These are phyloP conservation scores for Hippocampus guttulatus DNA, from an alignment of 2,113 vertebrate genomes.

Conservation along the genomic window DNA sequence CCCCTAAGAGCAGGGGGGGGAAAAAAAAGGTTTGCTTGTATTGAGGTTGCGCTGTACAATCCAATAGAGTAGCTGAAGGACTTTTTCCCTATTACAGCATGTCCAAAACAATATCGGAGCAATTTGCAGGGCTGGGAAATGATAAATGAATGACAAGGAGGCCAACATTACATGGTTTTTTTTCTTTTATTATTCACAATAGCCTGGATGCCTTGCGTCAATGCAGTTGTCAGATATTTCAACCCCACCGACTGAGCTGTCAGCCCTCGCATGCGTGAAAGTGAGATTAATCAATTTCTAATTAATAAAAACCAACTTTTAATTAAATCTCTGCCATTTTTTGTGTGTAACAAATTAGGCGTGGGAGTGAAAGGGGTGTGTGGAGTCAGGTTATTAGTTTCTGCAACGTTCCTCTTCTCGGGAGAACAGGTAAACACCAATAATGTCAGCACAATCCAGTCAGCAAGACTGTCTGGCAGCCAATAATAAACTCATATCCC, in stretches of 20 bases:
- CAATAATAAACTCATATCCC: conserved; percentile 71
- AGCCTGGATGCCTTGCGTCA: conserved; percentile 44
- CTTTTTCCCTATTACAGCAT: conserved; percentile 20
- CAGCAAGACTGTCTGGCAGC: conserved; percentile 70
- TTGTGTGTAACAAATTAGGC: conserved; percentile 65
- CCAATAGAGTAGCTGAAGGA: conserved; percentile 26
- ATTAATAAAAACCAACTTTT: conserved; percentile 67
- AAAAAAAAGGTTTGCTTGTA: conserved; percentile 42
- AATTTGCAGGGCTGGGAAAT: conserved; percentile 37
- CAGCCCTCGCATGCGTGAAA: conserved; percentile 39
- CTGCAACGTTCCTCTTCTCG: conserved; percentile 55
- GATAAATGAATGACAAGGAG: conserved; percentile 41
- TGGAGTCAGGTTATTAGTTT: conserved; percentile 72
- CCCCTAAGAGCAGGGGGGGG: conserved; percentile 71
- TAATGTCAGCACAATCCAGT: conserved; percentile 73
- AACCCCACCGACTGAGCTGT: conserved; percentile 32
- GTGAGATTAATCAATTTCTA: conserved; percentile 69
- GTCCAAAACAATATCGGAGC: conserved; percentile 36
- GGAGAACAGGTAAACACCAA: conserved; percentile 69
- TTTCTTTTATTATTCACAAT: conserved; percentile 37
- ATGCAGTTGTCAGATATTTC: conserved; percentile 50
- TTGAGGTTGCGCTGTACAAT: conserved; percentile 10
- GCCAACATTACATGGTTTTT: conserved; percentile 20
- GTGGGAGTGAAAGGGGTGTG: conserved; percentile 51
- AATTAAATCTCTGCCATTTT: conserved; percentile 67